phyloP scores from a whole-genome alignment of 2,797 vertebrate genomes.

The Amniataba percoides region DNA sequence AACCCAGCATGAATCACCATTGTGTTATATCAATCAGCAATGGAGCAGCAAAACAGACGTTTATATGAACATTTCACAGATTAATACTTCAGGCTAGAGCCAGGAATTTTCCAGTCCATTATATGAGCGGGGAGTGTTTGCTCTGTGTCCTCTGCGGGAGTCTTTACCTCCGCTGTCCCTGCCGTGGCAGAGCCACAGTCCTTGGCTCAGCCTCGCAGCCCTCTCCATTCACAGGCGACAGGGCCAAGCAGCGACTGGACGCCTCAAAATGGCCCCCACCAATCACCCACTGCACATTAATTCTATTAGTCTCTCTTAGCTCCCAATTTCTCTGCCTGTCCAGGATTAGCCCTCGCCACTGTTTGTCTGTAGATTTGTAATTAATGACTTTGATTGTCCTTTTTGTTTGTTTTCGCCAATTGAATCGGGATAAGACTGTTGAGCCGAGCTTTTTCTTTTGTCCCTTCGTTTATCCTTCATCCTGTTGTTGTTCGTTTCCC shows the following conservation, averaged over 20 bases:
- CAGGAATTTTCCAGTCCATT: slow-evolving; percentile 61
- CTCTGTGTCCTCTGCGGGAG: slow-evolving; percentile 56
- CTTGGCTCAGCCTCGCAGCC: slow-evolving; percentile 41
- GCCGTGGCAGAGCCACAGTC: slow-evolving; percentile 41
- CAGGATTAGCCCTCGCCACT: slow-evolving; percentile 61
- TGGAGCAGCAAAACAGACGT: slow-evolving; percentile 36
- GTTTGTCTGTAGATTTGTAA: slow-evolving; percentile 68
- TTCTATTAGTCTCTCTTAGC: slow-evolving; percentile 56
- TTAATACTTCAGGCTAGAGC: slow-evolving; percentile 39
- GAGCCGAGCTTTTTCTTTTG: slow-evolving; percentile 52
- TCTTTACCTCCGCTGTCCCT: slow-evolving; percentile 53
- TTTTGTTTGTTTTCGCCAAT: slow-evolving; percentile 49
- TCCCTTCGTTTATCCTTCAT: slow-evolving; percentile 61
- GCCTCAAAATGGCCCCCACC: slow-evolving; percentile 61
- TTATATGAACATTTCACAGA: slow-evolving; percentile 46
- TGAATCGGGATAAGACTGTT: slow-evolving; percentile 60
- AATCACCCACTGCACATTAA: slow-evolving; percentile 48
- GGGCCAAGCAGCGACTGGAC: slow-evolving; percentile 40
- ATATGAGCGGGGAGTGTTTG: slow-evolving; percentile 48
- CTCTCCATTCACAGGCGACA: slow-evolving; percentile 48
- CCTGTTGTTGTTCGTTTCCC: slow-evolving; percentile 56
- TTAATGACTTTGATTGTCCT: slow-evolving; percentile 68
- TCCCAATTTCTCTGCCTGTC: slow-evolving; percentile 46
- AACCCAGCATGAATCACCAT: slow-evolving; percentile 33
- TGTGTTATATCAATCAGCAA: slow-evolving; percentile 56